Evolutionary conservation across 2,797 vertebrate species (phyloP).

Genomic region (Gymnothorax reevesii): DNA sequence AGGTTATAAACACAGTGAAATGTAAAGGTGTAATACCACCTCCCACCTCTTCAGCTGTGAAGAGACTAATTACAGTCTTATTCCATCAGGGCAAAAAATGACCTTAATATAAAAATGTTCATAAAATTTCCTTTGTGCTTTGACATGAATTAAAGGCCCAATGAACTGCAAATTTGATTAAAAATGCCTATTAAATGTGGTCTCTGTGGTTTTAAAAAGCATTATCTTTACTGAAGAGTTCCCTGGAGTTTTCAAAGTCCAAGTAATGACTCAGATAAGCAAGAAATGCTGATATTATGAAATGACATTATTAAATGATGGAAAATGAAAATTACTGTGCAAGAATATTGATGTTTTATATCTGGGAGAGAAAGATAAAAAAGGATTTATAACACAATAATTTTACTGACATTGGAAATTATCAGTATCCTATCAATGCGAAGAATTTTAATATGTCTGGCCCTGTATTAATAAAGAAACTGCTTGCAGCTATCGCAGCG

Average conservation of each 20-base stretch:
- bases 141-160: conserved; percentile 42
- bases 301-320: neutral
- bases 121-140: conserved; percentile 44
- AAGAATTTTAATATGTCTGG: neutral
- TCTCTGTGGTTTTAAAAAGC: conserved; percentile 32
- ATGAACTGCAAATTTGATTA: conserved; percentile 37
- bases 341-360: neutral
- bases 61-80: neutral
- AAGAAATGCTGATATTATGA: neutral
- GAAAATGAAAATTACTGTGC: neutral
- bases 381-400: neutral
- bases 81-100: conserved; percentile 27
- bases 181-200: conserved; percentile 25
- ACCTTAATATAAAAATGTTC: conserved; percentile 40
- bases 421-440: neutral
- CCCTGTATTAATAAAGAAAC: neutral
- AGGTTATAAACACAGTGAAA: neutral
- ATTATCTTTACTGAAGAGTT: conserved; percentile 29
- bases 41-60: neutral
- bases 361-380: neutral
- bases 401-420: neutral
- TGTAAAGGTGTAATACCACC: neutral
- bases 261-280: conserved; percentile 37
- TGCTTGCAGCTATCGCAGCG: neutral
- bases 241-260: conserved; percentile 30